Conservation (phyloP, 2,113 vertebrate species). For the Ictidomys tridecemlineatus region DNA sequence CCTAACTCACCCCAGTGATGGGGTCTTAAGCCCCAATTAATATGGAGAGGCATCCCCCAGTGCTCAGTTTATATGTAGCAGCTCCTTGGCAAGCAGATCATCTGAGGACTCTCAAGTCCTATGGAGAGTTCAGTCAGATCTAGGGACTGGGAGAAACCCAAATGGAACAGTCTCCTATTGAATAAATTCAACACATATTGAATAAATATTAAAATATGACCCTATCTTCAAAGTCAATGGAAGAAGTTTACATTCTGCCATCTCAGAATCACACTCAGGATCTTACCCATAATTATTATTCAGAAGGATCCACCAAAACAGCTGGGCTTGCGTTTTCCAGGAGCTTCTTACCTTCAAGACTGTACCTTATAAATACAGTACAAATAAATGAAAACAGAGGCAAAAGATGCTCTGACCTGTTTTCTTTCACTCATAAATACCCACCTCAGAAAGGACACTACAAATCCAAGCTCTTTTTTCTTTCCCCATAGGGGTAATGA, state of each 20-base stretch:
- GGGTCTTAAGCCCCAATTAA: not conserved
- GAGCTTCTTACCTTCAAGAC: not conserved
- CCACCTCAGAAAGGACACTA: not conserved
- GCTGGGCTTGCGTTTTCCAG: not conserved
- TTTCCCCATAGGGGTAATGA: not conserved
- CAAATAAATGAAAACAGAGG: not conserved
- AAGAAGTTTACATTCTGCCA: conserved; percentile 1
- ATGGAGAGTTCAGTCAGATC: not conserved
- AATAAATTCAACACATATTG: not conserved
- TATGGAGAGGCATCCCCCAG: not conserved
- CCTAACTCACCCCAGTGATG: not conserved
- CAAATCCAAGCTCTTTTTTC: not conserved
- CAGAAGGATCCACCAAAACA: not conserved
- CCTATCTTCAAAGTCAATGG: not conserved
- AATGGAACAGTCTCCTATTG: not conserved
- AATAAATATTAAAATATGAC: not conserved
- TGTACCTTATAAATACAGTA: not conserved
- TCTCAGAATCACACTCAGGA: not conserved
- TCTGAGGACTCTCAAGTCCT: not conserved
- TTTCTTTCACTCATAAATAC: not conserved
- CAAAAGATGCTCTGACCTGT: not conserved
- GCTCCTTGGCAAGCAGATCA: not conserved
- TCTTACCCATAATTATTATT: not conserved
- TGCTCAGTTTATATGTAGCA: not conserved
- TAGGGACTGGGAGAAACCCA: not conserved